phyloP scores from a whole-genome alignment of 2,888 invertebrate genomes.

The Phalera bucephala region DNA sequence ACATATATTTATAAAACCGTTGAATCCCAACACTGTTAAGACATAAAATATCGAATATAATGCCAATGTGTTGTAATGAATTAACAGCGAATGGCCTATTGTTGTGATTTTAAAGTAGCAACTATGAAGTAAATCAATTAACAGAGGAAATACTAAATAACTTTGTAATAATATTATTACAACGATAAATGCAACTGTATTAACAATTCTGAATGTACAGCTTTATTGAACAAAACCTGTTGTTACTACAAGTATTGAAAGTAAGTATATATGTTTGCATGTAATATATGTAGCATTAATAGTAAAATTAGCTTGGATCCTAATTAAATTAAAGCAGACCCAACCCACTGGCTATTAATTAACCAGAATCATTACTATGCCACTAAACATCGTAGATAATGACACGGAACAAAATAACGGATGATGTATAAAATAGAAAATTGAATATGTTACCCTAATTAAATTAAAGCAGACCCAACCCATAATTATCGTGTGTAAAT shows the following conservation, averaged over 20 bases:
- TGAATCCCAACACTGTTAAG: constrained; percentile 3
- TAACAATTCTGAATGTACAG: constrained; percentile 22
- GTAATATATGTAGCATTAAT: constrained; percentile 19
- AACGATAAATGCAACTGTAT: constrained; percentile 10
- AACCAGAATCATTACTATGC: constrained; percentile 18
- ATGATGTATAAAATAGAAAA: no score
- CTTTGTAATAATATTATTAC: constrained; percentile 14
- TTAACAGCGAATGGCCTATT: constrained; percentile 2
- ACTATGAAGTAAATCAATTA: constrained; percentile 9
- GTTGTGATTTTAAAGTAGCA: constrained; percentile 4
- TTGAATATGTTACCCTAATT: no score
- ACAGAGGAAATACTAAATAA: constrained; percentile 11
- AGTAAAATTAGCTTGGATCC: constrained; percentile 27
- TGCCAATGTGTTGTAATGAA: constrained; percentile 3
- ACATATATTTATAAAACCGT: no score
- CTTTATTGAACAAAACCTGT: constrained; percentile 29
- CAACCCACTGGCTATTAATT: constrained; percentile 25
- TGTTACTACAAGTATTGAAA: constrained; percentile 25
- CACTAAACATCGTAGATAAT: constrained; percentile 9
- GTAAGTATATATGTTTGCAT: constrained; percentile 24
- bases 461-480: no score
- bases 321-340: constrained; percentile 42
- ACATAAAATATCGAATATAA: constrained; percentile 1
- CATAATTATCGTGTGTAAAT: constrained; percentile 17
- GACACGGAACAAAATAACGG: constrained; percentile 17